A percentile compares a stretch with the other conserved stretches of the same genome.
Evolutionary conservation across 2,113 vertebrate genomes (phyloP).

Genomic region (Hippopotamus amphibius): DNA sequence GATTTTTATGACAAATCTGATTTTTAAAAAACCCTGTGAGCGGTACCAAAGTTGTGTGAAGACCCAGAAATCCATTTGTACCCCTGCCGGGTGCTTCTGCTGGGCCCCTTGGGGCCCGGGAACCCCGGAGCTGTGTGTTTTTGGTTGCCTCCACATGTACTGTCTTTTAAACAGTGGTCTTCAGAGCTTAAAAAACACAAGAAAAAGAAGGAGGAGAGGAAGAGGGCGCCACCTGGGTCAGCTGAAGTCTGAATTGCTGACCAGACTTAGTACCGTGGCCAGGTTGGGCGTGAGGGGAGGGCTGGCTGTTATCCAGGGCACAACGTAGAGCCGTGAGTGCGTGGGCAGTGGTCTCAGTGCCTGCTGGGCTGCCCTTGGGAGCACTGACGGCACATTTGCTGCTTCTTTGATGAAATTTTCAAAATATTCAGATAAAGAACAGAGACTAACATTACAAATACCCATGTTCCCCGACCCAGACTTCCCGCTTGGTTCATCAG

Average conservation of each 20-base stretch:
- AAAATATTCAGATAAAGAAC: constrained; percentile 22
- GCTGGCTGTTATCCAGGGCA: neutral
- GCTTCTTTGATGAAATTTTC: constrained; percentile 36
- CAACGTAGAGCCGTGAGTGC: neutral
- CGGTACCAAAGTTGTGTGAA: neutral
- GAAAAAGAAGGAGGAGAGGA: neutral
- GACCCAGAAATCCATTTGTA: neutral
- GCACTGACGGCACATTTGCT: neutral
- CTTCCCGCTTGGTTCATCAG: neutral
- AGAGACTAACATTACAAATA: neutral
- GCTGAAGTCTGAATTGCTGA: neutral
- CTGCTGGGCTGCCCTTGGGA: constrained; percentile 7
- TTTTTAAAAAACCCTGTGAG: neutral
- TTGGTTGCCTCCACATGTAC: neutral
- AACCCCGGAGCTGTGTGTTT: neutral
- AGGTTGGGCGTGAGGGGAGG: neutral
- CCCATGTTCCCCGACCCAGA: neutral
- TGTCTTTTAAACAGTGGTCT: neutral
- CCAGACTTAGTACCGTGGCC: neutral
- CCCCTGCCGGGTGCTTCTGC: neutral
- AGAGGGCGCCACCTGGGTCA: neutral
- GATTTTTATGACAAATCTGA: neutral
- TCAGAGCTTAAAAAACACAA: neutral
- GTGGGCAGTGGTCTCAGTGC: neutral
- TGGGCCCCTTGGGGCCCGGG: neutral